Base-by-base conservation (phyloP, 2,797 vertebrate genomes). In the Helicolenus hilgendorfi region DNA sequence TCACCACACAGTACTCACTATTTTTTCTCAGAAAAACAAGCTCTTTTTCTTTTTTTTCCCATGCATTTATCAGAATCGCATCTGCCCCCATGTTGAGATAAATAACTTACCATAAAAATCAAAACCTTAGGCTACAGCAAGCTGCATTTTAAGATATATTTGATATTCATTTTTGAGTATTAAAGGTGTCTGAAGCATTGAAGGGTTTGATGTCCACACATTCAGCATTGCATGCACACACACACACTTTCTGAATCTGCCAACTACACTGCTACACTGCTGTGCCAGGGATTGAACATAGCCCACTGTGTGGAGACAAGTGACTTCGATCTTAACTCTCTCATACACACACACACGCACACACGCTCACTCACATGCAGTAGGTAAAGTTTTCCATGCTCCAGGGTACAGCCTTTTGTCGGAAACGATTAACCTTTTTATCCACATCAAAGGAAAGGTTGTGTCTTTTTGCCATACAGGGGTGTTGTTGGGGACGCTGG, bases 361-460 rank as follows among this genome's bases (percentile, higher is more conserved):
- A 36, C 73, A 80, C 58, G 65, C 77, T 6, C 56, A 26, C 35
- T 11, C 18, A 71, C 10, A 36, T 31, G 33, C 81, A 77, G 59
- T 63, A 73, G 84, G 75, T 88, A 87, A 90, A 83, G 45, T 72
- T 87, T 89, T 31, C 63, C 80, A 11, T 81, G 86, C 93, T 89
- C 65, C 67, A 75, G 91, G 88, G 74, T 86, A 72, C 5, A 70
- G 71, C 67, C 59, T 82, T 87, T 92, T 84, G 78, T 81, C 84
- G 60, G 72, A 89, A 87, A 70, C 53, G 62, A 91, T 94, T 92
- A 93, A 94, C 89, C 86, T 92, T 94, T 93, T 89, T 84, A 88
- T 88, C 72, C 73, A 89, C 83, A 67, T 83, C 68, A 75, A 84
- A 80, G 49, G n/a, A 91, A 87, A 86, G 71, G 79, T 89, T 93